These are phyloP conservation scores for Phoebastria nigripes DNA, from an alignment of 2,797 vertebrate genomes.

Conservation along the genomic window DNA sequence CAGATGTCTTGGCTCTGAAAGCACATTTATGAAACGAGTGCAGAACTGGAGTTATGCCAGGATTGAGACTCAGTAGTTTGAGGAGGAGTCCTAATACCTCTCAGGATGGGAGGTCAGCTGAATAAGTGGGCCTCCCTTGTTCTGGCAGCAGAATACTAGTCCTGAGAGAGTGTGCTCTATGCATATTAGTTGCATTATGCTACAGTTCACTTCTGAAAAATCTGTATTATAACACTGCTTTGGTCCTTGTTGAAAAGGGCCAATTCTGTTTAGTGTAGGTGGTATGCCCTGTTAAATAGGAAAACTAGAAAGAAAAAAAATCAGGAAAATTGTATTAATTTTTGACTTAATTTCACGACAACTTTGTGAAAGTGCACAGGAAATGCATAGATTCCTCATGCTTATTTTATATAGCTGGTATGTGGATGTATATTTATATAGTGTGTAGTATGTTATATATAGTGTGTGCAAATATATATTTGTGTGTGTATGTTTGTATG, in stretches of 20 bases:
- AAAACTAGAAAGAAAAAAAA: not conserved
- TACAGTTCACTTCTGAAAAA: not conserved
- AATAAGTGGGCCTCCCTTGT: conserved; percentile 17
- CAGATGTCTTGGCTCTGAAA: conserved; percentile 72
- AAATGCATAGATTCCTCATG: not conserved
- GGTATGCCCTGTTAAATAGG: not conserved
- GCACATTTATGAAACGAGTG: conserved; percentile 50
- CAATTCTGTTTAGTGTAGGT: not conserved
- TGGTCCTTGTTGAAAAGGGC: not conserved
- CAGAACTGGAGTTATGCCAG: conserved; percentile 39
- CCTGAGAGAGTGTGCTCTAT: not conserved
- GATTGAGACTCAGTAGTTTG: conserved; percentile 37
- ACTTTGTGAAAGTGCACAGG: not conserved
- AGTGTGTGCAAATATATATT: not conserved
- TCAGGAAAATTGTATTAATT: not conserved
- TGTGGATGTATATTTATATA: not conserved
- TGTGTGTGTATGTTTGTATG: not conserved
- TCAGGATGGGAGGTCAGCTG: conserved; percentile 50
- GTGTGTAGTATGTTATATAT: not conserved
- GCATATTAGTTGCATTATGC: not conserved
- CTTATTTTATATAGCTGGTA: not conserved
- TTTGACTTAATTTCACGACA: not conserved
- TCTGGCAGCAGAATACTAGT: not conserved
- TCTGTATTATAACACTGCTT: not conserved
- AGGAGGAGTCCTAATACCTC: conserved; percentile 51